Percentiles rank a stretch among this genome's conserved stretches.
Evolutionary conservation across 2,888 invertebrate species (phyloP).

Genomic region (Sthenelais limicola): DNA sequence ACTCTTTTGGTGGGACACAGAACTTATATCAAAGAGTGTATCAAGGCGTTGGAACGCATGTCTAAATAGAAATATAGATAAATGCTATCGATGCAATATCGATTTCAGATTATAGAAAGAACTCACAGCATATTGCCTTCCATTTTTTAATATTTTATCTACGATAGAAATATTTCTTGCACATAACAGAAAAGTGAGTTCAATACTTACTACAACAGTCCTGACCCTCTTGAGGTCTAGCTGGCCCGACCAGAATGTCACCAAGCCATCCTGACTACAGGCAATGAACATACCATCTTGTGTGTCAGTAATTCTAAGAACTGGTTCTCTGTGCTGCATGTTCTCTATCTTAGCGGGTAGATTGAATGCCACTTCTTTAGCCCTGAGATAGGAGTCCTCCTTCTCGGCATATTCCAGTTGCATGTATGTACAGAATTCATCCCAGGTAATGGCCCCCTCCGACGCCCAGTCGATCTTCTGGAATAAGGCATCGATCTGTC

Average conservation of each 20-base stretch:
- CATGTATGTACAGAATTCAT: slow-evolving; percentile 73
- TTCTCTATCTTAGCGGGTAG: slow-evolving; percentile 69
- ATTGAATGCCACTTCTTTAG: slow-evolving; percentile 65
- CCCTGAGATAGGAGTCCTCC: slow-evolving; percentile 69
- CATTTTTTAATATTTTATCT: no score
- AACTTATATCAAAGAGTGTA: neutral
- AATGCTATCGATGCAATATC: no score
- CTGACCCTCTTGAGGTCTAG: slow-evolving; percentile 66
- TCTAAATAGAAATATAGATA: no score
- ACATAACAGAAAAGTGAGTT: no score
- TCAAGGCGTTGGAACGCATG: neutral
- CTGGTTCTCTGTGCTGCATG: slow-evolving; percentile 69
- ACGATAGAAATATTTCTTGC: no score
- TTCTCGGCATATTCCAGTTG: slow-evolving; percentile 72
- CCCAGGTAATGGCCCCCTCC: slow-evolving; percentile 71
- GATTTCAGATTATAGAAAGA: no score
- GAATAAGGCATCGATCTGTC: slow-evolving; percentile 70
- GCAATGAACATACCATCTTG: slow-evolving; percentile 70
- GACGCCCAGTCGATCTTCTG: slow-evolving; percentile 73
- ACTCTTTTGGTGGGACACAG: neutral
- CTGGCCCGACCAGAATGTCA: slow-evolving; percentile 70
- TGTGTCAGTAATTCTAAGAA: slow-evolving; percentile 68
- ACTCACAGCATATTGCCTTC: no score
- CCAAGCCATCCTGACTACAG: slow-evolving; percentile 71
- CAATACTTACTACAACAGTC: slow-evolving; percentile 67